Conservation (phyloP, 1,140 invertebrate genomes). For the Drosophila cardini region DNA sequence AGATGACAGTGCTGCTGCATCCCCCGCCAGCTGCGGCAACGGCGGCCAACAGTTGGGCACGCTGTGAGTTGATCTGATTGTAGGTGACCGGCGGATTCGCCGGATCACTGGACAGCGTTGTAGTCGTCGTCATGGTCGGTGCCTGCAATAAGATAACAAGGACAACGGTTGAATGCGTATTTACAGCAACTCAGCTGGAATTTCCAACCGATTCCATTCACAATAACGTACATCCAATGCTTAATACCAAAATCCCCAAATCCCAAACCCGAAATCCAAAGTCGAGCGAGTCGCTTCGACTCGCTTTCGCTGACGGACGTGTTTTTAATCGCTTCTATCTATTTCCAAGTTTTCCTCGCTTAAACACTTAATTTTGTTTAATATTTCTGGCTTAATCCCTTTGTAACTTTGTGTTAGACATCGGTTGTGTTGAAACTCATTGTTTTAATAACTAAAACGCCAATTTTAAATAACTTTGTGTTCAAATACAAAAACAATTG, state of each 20-base stretch:
- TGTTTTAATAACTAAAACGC: too few species aligned
- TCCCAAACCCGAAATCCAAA: not conserved
- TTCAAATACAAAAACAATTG: too few species aligned
- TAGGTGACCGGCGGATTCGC: conserved; percentile 72
- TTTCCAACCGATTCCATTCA: not conserved
- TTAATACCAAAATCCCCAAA: not conserved
- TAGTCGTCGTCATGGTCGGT: conserved; percentile 56
- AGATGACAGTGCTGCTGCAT: conserved; percentile 77
- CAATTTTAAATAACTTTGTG: too few species aligned
- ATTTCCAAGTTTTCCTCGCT: too few species aligned
- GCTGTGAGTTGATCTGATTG: conserved; percentile 77
- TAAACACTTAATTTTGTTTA: too few species aligned
- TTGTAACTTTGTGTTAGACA: too few species aligned
- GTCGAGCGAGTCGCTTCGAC: too few species aligned
- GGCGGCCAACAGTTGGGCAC: conserved; percentile 70
- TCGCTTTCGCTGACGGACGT: too few species aligned
- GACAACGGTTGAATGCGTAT: conserved; percentile 12
- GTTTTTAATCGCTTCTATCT: too few species aligned
- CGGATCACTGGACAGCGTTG: conserved; percentile 61
- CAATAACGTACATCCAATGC: not conserved
- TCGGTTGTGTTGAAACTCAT: too few species aligned
- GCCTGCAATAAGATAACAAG: conserved; percentile 42
- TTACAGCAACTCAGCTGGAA: conserved; percentile 33
- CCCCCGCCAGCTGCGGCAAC: conserved; percentile 69
- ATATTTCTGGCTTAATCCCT: too few species aligned